Conservation (phyloP, 1,140 invertebrate genomes). For the Danaus plexippus region DNA sequence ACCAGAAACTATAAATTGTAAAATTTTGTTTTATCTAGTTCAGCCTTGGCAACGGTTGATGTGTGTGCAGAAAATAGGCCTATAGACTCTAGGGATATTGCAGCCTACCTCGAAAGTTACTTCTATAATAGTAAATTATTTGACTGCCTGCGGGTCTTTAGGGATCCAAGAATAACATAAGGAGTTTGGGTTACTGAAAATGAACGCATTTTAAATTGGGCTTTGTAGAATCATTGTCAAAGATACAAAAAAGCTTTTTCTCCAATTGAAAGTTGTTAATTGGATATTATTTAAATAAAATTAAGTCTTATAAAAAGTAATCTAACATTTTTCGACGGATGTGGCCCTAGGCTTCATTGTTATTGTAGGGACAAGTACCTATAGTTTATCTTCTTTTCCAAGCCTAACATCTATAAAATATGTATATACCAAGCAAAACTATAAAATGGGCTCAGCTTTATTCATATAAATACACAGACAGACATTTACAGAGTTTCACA, state of each 20-base stretch:
- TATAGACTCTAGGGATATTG: conserved; percentile 24
- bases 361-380: too few species aligned
- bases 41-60: conserved; percentile 5
- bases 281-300: too few species aligned
- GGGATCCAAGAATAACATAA: conserved; percentile 54
- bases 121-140: conserved; percentile 58
- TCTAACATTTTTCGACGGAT: too few species aligned
- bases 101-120: conserved; percentile 48
- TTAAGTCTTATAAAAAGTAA: too few species aligned
- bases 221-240: conserved; percentile 18
- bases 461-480: too few species aligned
- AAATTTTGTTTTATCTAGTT: conserved; percentile 2
- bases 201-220: conserved; percentile 28
- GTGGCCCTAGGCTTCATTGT: too few species aligned
- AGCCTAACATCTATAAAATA: too few species aligned
- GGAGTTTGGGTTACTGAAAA: conserved; percentile 36
- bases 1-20: neutral
- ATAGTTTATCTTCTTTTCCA: too few species aligned
- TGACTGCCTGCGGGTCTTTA: conserved; percentile 24
- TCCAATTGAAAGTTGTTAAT: conserved; percentile 8
- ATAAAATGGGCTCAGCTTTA: too few species aligned
- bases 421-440: too few species aligned
- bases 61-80: conserved; percentile 28
- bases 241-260: conserved; percentile 15
- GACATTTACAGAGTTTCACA: too few species aligned